Evolutionary conservation across 2,113 vertebrate species (phyloP), one percentile per base, ranked within the genome.

Genomic region (Lepisosteus oculatus): DNA sequence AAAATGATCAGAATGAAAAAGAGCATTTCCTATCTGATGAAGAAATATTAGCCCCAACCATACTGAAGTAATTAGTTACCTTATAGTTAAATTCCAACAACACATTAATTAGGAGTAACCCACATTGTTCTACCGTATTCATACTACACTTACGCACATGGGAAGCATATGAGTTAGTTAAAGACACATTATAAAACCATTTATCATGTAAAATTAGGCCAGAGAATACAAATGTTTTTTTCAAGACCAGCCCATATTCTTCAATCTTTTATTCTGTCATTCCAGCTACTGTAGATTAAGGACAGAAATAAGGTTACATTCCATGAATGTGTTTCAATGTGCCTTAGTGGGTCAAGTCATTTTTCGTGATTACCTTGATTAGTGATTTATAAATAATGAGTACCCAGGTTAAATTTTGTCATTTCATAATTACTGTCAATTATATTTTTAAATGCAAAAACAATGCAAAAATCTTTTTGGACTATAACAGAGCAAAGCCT

Each of bases 61-160:
- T 87, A 77, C 76, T 90, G 88, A 88, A 92, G 80, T 89, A 88
- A 88, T 92, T 90, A 87, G 83, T 78, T 81, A 80, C 77, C 79
- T 81, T 83, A 72, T 82, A 78, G 79, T 81, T 74, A 87, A 81
- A 83, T 82, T 84, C 76, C 73, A 4, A 45, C 61, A 79, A 84
- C 74, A 74, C 13, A 59, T 83, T 85, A 80, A 85, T 85, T 83
- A 82, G 74, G 78, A 74, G 75, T 61, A 55, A 8, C n/a, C 61
- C 44, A 15, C 8, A 78, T 79, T 76, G 74, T 83, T 70, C 47
- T 51, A 51, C 47, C 9, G 76, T 70, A 62, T 54, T 68, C 76
- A 77, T 67, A 72, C 71, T 69, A 75, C 76, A 74, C 78, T 74
- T 73, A 79, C 80, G 80, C 79, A 85, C 55, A 47, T 55, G 81